A percentile compares a stretch with the other conserved stretches of the same genome.
These are phyloP conservation scores for Callaeas wilsoni DNA, from an alignment of 2,113 vertebrate genomes.

Conservation along the genomic window DNA sequence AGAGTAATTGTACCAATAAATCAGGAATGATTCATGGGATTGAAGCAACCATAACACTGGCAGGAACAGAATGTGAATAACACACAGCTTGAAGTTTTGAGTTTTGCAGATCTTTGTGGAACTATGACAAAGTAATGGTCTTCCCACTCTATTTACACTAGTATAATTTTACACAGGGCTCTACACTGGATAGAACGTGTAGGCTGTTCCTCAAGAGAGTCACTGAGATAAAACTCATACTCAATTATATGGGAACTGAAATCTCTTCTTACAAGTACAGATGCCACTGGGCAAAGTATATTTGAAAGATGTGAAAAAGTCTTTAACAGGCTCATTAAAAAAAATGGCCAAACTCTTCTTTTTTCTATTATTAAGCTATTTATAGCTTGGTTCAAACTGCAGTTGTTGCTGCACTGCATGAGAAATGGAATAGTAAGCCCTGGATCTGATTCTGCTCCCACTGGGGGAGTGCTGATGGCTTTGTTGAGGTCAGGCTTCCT, in stretches of 20 bases:
- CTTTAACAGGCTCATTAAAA: background rate
- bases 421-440: background rate
- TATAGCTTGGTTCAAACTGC: background rate
- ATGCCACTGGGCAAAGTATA: background rate
- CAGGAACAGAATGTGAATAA: background rate
- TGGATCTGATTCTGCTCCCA: background rate
- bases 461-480: background rate
- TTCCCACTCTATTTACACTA: background rate
- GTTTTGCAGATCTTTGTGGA: background rate
- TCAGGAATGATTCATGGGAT: background rate
- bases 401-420: background rate
- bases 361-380: background rate
- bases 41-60: background rate
- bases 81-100: background rate
- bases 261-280: background rate
- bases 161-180: background rate
- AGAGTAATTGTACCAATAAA: constrained; percentile 22
- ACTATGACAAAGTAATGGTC: background rate
- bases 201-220: background rate
- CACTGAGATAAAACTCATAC: background rate
- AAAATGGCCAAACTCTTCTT: background rate
- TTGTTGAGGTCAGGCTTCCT: background rate
- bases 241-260: background rate
- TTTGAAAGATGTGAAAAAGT: background rate
- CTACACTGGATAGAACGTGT: background rate